Evolutionary conservation across 2,888 invertebrate genomes (phyloP).

Genomic region (Drosophila nr. fundita): DNA sequence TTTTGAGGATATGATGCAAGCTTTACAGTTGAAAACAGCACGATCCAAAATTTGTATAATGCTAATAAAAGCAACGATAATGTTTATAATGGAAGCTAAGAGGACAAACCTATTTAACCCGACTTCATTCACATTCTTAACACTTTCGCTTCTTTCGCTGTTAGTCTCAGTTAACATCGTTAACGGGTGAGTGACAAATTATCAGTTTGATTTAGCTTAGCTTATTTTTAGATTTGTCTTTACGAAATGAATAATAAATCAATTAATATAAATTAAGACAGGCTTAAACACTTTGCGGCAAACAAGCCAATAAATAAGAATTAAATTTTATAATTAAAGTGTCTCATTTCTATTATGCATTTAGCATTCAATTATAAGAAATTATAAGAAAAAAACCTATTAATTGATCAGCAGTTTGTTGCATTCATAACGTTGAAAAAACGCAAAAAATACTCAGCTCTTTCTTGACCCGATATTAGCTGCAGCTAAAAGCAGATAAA

Average conservation of each 20-base stretch:
- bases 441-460: not conserved
- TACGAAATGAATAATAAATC: not conserved
- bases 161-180: not conserved
- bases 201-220: not conserved
- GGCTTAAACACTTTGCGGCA: not conserved
- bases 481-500: too few relatives aligned
- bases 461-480: too few relatives aligned
- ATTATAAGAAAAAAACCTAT: not conserved
- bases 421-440: too few relatives aligned
- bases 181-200: not conserved
- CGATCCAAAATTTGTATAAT: not conserved
- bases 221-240: not conserved
- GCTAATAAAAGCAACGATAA: not conserved
- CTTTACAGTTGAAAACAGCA: not conserved
- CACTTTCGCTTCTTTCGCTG: too few relatives aligned
- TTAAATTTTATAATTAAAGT: not conserved
- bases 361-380: not conserved
- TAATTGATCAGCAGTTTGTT: not conserved
- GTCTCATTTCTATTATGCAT: not conserved
- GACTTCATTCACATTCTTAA: not conserved
- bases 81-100: not conserved
- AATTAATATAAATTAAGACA: not conserved
- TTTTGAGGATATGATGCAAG: slow-evolving; percentile 50
- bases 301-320: not conserved
- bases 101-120: not conserved